Evolutionary conservation across 2,797 vertebrate species (phyloP), one percentile per base, ranked within the genome.

Genomic region (Periparus ater): DNA sequence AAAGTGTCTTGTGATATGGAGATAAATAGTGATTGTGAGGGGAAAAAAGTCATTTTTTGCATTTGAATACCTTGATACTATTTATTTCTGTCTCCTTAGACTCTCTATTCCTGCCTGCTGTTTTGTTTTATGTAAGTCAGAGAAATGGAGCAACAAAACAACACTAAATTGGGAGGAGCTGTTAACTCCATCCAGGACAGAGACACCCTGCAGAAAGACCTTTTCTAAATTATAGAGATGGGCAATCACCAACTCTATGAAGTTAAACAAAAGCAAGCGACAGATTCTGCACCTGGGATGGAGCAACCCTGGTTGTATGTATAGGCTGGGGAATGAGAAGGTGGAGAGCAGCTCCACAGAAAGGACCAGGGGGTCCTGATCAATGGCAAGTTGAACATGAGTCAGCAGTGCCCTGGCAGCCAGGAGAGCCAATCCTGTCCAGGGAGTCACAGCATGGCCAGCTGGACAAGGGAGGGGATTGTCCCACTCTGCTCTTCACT

Each of bases 311-410:
- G 78, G 32, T 4, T 42, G 30, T 34, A 25, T 3, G 2, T 10
- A 9, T 6, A 50, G 19, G 5, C 34, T 50, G 44, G 54, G 44
- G 12, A 58, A 50, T 0, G 0, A 58, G 53, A 58, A 25, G 19
- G 30, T 58, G 63, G 2, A 29, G 25, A 50, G 44, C 30, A 58
- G 44, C 2, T 0, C 53, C 12, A 18, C 9, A 17, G 34, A 29
- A 36, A 80, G 20, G 23, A 34, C 53, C 63, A 68, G 19, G 23
- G 34, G 3, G 15, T 48, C 18, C 62, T 48, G 63, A 29, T 67
- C 13, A 8, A 2, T 22, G 10, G 6, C 4, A 42, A 50, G 36
- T 1, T 50, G 5, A 80, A 29, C 9, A 0, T 58, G 19, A 80
- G 30, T 0, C 63, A 68, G 53, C 36, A 80, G 44, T 50, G 65